Percentiles rank a stretch among this genome's conserved stretches.
phyloP scores from a whole-genome alignment of 2,888 invertebrate genomes.

The Papilio elwesi region DNA sequence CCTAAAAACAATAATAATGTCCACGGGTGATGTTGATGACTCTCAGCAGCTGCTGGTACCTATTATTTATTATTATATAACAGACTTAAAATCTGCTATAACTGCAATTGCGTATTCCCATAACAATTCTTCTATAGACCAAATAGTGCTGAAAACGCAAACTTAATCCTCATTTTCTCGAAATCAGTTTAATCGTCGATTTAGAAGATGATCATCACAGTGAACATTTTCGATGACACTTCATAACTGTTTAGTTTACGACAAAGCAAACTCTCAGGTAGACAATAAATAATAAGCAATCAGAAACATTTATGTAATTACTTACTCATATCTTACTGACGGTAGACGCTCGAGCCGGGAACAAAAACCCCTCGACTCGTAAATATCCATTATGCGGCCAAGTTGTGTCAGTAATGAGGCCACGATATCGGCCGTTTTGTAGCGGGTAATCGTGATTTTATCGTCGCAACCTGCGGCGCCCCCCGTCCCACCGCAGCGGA shows the following conservation, averaged over 20 bases:
- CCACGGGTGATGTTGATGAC: too few relatives aligned
- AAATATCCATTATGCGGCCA: constrained; percentile 68
- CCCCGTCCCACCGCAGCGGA: constrained; percentile 54
- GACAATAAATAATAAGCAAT: constrained; percentile 21
- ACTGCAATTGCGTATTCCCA: too few relatives aligned
- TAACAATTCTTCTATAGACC: too few relatives aligned
- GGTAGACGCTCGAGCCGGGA: constrained; percentile 36
- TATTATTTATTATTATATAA: too few relatives aligned
- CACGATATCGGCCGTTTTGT: constrained; percentile 78
- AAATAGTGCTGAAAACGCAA: too few relatives aligned
- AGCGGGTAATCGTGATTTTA: constrained; percentile 79
- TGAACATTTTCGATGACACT: neutral
- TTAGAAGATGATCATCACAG: too few relatives aligned
- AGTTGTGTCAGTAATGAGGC: constrained; percentile 69
- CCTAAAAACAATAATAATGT: too few relatives aligned
- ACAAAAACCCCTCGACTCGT: constrained; percentile 44
- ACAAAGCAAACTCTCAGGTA: neutral
- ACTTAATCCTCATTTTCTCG: too few relatives aligned
- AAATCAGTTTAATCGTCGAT: too few relatives aligned
- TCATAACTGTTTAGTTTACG: neutral
- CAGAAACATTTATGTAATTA: constrained; percentile 25
- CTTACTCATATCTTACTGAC: constrained; percentile 35
- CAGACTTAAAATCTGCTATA: too few relatives aligned
- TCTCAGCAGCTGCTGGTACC: too few relatives aligned
- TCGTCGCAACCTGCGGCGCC: constrained; percentile 53